phyloP scores from a whole-genome alignment of 2,113 vertebrate genomes.

The Naja naja region DNA sequence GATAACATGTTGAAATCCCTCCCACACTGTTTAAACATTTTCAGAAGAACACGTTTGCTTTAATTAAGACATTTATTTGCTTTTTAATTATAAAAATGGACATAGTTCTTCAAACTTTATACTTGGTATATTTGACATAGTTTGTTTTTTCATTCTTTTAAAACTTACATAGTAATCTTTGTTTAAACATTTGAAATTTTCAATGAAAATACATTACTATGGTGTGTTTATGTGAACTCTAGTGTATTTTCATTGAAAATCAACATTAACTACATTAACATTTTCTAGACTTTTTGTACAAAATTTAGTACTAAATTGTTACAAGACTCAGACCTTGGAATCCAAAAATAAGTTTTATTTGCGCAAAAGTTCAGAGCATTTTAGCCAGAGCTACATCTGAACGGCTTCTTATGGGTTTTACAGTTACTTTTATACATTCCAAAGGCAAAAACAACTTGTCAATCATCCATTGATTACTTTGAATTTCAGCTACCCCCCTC shows the following conservation, averaged over 20 bases:
- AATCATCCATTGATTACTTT: too few relatives aligned
- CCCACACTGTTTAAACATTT: not conserved
- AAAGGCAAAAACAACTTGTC: too few relatives aligned
- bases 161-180: not conserved
- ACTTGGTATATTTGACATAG: not conserved
- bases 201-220: not conserved
- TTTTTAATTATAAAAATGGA: not conserved
- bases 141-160: not conserved
- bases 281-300: not conserved
- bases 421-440: too few relatives aligned
- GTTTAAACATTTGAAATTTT: not conserved
- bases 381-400: too few relatives aligned
- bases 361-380: too few relatives aligned
- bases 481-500: too few relatives aligned
- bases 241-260: not conserved
- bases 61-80: not conserved
- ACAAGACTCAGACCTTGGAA: too few relatives aligned
- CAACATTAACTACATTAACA: not conserved
- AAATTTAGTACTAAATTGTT: not conserved
- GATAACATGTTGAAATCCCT: not conserved
- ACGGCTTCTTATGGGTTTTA: too few relatives aligned
- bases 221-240: not conserved
- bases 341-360: too few relatives aligned
- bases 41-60: not conserved
- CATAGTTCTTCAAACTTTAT: not conserved